Conservation (phyloP, 2,113 vertebrate genomes). For the Capreolus pygargus region DNA sequence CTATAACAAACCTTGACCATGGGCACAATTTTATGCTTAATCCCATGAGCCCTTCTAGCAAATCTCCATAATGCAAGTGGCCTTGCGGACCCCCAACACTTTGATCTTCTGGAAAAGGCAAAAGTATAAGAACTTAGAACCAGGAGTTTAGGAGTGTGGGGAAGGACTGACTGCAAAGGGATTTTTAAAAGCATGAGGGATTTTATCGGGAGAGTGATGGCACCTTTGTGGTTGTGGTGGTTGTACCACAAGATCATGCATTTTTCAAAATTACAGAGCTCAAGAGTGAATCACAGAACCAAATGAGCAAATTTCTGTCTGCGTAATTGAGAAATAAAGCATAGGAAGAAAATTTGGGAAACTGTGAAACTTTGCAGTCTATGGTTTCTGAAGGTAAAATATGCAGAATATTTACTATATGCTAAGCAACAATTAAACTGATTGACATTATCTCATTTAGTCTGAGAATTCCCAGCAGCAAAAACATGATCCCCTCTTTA, state of each 20-base stretch:
- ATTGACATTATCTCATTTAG: neutral
- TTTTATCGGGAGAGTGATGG: no score
- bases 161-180: neutral
- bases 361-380: neutral
- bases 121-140: neutral
- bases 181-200: neutral
- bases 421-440: neutral
- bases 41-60: neutral
- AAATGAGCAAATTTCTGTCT: neutral
- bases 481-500: neutral
- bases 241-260: neutral
- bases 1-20: neutral
- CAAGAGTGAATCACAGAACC: neutral
- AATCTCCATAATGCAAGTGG: neutral
- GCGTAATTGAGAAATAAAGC: neutral
- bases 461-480: neutral
- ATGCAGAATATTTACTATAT: neutral
- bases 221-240: neutral
- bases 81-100: neutral
- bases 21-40: neutral
- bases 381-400: neutral
- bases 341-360: neutral
- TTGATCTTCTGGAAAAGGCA: neutral
- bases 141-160: no score
- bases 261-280: neutral